Base-by-base conservation (phyloP, 2,888 invertebrate species). In the Lissocephala sabroskyi region DNA sequence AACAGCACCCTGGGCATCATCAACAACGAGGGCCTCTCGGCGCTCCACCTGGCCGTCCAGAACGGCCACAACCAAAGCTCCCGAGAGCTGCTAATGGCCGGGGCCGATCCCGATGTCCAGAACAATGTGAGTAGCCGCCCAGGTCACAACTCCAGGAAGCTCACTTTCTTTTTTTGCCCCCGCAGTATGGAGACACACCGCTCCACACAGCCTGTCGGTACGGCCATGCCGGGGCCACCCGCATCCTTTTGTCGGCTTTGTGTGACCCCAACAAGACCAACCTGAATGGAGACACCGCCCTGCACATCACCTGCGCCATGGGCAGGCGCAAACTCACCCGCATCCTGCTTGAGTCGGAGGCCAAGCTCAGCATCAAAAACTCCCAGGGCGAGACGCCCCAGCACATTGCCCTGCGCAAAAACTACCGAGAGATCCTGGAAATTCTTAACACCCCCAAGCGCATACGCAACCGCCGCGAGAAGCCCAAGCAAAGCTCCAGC, bases 31-130 rank as follows among this genome's bases (percentile, higher is more conserved):
- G 97, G 97, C 5, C 96, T 97, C 85, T 92, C 95, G 11, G 90
- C 97, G n/a, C 88, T 98, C 36, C 98, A 98, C 86, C 89, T 98
- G 62, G 93, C 96, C 52, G 95, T 96, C 73, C 97, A 98, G 87
- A 96, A 96, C 85, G 97, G 97, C 0, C 97, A 97, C 86, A 98
- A 97, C 86, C 97, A 97, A 86, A 92, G 94, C 64, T 94, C 95
- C 74, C 85, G 97, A 45, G 95, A 96, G 79, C 86, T 98, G 9
- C 87, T 98, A 35, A 88, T 96, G 66, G 93, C 94, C 1, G 95
- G 94, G 0, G 94, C 94, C 53, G 91, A 92, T 82, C 92, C 96
- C 0, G 94, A 97, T 83, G 86, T 93, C 51, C 94, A 94, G 84
- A 97, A 97, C 81, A 96, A 96, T 86, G 95, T 95, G 70, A 63